phyloP scores from a whole-genome alignment of 30 jellyfish, hydroid and myxozoan species.

The Aurelia aurita region DNA sequence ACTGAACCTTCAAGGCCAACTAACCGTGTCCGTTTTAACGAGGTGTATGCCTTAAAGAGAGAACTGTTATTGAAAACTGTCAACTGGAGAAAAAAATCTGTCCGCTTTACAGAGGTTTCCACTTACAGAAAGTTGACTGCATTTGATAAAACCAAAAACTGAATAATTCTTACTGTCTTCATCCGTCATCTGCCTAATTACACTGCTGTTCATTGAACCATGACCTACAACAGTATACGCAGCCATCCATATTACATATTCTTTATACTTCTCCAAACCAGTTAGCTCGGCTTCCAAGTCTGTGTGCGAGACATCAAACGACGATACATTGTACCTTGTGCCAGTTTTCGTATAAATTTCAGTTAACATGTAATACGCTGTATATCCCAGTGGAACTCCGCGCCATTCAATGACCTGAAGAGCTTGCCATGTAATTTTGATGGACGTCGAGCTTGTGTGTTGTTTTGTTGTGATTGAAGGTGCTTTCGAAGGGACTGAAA shows the following conservation, averaged over 20 bases:
- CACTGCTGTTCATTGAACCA: slow-evolving; percentile 33
- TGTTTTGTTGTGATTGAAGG: slow-evolving; percentile 24
- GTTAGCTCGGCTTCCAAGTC: slow-evolving; percentile 12
- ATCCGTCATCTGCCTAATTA: slow-evolving; percentile 40
- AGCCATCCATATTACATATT: slow-evolving; percentile 51
- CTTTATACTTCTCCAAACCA: slow-evolving; percentile 29
- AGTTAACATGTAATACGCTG: slow-evolving; percentile 10
- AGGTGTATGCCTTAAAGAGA: too few species aligned
- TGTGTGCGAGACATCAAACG: not conserved
- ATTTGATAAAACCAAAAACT: not conserved
- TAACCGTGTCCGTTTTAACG: too few species aligned
- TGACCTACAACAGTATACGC: slow-evolving; percentile 53
- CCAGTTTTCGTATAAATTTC: slow-evolving; percentile 13
- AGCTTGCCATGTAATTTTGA: slow-evolving; percentile 37
- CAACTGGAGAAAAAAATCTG: too few species aligned
- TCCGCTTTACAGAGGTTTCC: too few species aligned
- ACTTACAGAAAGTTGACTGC: too few species aligned
- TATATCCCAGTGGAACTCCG: slow-evolving; percentile 43
- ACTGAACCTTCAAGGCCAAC: too few species aligned
- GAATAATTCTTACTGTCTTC: slow-evolving; percentile 37
- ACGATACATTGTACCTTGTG: slow-evolving; percentile 8
- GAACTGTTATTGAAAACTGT: too few species aligned
- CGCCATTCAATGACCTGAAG: slow-evolving; percentile 11
- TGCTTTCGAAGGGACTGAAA: slow-evolving; percentile 51
- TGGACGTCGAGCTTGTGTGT: slow-evolving; percentile 56